phyloP scores from a whole-genome alignment of 2,888 invertebrate genomes.

The Pterostichus niger region DNA sequence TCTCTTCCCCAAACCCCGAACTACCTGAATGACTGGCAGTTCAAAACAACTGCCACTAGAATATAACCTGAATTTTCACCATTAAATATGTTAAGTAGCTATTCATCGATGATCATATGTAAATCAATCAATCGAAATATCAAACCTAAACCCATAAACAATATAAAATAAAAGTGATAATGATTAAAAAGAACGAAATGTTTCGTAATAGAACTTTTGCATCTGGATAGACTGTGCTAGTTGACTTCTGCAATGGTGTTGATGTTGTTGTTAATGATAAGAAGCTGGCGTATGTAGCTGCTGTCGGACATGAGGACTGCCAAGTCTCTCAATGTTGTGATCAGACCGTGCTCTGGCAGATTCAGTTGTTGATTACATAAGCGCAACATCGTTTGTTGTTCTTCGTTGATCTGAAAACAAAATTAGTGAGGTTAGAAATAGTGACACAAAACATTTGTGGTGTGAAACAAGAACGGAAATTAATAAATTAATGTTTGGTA shows the following conservation, averaged over 20 bases:
- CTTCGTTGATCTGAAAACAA: slow-evolving; percentile 80
- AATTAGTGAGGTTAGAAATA: background rate
- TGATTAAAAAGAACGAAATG: slow-evolving; percentile 27
- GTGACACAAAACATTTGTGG: background rate
- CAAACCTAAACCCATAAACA: slow-evolving; percentile 63
- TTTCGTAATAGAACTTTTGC: background rate
- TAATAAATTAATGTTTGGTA: slow-evolving; percentile 31
- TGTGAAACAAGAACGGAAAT: slow-evolving; percentile 52
- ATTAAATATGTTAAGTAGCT: slow-evolving; percentile 7
- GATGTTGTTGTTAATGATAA: slow-evolving; percentile 90
- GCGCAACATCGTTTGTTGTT: slow-evolving; percentile 81
- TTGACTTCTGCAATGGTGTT: slow-evolving; percentile 87
- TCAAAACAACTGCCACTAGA: slow-evolving; percentile 4
- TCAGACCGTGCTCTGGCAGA: slow-evolving; percentile 81
- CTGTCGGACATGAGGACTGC: slow-evolving; percentile 85
- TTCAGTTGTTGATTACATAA: slow-evolving; percentile 88
- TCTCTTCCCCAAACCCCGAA: slow-evolving; percentile 13
- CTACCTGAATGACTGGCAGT: background rate
- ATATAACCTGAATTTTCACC: background rate
- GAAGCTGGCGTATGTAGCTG: slow-evolving; percentile 86
- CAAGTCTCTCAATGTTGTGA: slow-evolving; percentile 82
- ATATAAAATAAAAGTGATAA: slow-evolving; percentile 65
- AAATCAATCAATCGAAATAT: slow-evolving; percentile 67
- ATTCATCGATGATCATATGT: slow-evolving; percentile 3
- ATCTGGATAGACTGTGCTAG: slow-evolving; percentile 76